These are phyloP conservation scores for Myotis daubentonii DNA, from an alignment of 2,797 vertebrate genomes.

Conservation along the genomic window DNA sequence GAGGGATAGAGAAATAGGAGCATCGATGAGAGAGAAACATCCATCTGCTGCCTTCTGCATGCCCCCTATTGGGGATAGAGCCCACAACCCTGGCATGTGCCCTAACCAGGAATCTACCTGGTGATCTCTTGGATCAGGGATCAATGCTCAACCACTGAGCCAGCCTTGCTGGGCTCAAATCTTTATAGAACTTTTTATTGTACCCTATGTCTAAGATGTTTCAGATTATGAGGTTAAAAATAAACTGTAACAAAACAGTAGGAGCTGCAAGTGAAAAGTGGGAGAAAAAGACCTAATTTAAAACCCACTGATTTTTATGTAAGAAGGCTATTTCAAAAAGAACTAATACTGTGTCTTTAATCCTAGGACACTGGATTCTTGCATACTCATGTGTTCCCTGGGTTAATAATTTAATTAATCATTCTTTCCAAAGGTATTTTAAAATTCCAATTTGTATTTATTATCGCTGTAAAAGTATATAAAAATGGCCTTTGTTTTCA, in stretches of 20 bases:
- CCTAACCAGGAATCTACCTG: no score
- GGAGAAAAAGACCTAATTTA: neutral
- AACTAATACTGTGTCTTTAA: constrained; percentile 21
- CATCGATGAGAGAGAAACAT: no score
- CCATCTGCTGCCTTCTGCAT: no score
- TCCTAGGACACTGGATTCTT: neutral
- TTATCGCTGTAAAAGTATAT: neutral
- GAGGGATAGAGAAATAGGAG: no score
- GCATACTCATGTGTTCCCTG: neutral
- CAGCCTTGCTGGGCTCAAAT: neutral
- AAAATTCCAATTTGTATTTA: constrained; percentile 61
- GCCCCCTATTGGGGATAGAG: no score
- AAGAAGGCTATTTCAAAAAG: neutral
- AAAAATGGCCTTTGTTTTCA: constrained; percentile 43
- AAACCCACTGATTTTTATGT: constrained; percentile 4
- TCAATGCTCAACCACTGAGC: no score
- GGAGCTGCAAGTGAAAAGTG: neutral
- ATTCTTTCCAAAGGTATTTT: constrained; percentile 44
- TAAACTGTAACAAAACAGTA: constrained; percentile 8
- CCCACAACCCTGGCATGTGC: no score
- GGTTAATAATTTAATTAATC: constrained; percentile 38
- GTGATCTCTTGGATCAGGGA: no score
- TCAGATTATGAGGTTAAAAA: constrained; percentile 48
- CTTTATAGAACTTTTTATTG: constrained; percentile 26
- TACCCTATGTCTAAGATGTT: neutral